Conservation (phyloP, 1,140 invertebrate species). For the Eriocheir sinensis region DNA sequence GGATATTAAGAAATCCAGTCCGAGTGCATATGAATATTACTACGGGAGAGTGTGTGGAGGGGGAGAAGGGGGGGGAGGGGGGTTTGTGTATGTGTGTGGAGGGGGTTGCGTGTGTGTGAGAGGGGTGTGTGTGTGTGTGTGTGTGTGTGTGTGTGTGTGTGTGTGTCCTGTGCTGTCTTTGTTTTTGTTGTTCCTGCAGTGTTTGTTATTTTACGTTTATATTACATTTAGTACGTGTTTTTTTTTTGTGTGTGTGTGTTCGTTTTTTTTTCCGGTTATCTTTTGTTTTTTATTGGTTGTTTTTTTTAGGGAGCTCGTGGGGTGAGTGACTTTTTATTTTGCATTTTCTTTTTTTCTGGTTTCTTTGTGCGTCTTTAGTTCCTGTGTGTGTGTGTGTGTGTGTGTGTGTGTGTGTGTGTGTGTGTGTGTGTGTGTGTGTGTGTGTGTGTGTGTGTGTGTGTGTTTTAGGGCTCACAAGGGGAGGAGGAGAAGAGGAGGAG, state of each 20-base stretch:
- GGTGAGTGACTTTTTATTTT: no score
- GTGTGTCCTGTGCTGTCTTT: not conserved
- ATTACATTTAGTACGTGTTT: not conserved
- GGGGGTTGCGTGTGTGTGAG: no score
- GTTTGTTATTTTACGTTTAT: not conserved
- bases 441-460: no score
- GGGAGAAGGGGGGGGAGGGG: not conserved
- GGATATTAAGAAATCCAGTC: constrained; percentile 72
- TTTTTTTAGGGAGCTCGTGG: no score
- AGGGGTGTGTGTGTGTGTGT: not conserved
- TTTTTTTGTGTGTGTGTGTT: not conserved
- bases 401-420: no score
- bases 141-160: not conserved
- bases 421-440: no score
- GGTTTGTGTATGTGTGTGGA: not conserved
- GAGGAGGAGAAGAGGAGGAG: no score
- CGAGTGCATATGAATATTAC: constrained; percentile 71
- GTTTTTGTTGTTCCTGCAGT: not conserved
- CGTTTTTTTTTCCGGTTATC: not conserved
- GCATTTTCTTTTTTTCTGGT: no score
- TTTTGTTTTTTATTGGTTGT: not conserved
- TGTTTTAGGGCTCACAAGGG: no score
- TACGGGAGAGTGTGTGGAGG: not conserved
- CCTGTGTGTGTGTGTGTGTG: no score
- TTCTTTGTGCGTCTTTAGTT: no score